Percentiles rank a stretch among this genome's conserved stretches.
Evolutionary conservation across 2,888 invertebrate species (phyloP).

Genomic region (Oxycera nigricornis): DNA sequence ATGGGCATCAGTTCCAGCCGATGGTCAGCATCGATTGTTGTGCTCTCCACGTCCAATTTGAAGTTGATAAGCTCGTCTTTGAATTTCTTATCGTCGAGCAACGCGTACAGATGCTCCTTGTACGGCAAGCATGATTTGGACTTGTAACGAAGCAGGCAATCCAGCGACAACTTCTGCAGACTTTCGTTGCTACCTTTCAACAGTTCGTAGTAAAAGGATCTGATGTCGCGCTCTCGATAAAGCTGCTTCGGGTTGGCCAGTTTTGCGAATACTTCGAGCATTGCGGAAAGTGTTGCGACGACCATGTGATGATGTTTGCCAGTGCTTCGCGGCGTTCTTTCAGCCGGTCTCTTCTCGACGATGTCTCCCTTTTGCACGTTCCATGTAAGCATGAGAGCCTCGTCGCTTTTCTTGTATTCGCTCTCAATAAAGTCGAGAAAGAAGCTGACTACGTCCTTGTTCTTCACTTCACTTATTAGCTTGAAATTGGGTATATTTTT

Average conservation of each 20-base stretch:
- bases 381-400: slow-evolving; percentile 66
- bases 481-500: slow-evolving; percentile 77
- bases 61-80: slow-evolving; percentile 85
- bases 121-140: slow-evolving; percentile 80
- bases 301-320: slow-evolving; percentile 47
- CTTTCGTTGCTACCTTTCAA: slow-evolving; percentile 78
- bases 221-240: slow-evolving; percentile 77
- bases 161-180: slow-evolving; percentile 84
- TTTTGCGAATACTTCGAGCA: slow-evolving; percentile 78
- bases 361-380: slow-evolving; percentile 61
- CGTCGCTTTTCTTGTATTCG: slow-evolving; percentile 69
- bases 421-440: slow-evolving; percentile 75
- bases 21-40: slow-evolving; percentile 74
- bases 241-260: slow-evolving; percentile 82
- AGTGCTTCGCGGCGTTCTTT: slow-evolving; percentile 44
- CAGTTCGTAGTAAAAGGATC: slow-evolving; percentile 79
- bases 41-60: slow-evolving; percentile 75
- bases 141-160: slow-evolving; percentile 87
- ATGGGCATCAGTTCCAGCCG: slow-evolving; percentile 78
- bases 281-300: slow-evolving; percentile 65
- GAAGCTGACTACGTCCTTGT: slow-evolving; percentile 79
- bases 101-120: slow-evolving; percentile 77
- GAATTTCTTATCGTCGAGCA: slow-evolving; percentile 87
- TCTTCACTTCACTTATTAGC: slow-evolving; percentile 79
- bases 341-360: slow-evolving; percentile 47